Base-by-base conservation (phyloP, 2,113 vertebrate genomes). In the Paradoxurus hermaphroditus region DNA sequence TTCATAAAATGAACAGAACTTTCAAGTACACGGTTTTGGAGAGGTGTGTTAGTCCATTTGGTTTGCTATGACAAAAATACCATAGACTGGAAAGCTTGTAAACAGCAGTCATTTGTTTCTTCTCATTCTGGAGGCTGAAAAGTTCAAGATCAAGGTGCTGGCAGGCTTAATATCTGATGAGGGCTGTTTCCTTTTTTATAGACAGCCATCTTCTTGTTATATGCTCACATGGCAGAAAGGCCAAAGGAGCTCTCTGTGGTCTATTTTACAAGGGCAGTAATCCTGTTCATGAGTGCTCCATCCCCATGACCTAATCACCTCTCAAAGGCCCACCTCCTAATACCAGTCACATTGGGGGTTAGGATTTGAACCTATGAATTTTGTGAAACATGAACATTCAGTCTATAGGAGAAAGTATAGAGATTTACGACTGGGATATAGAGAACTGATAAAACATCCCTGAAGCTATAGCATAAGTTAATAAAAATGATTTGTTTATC, bases 1-100 rank as follows among this genome's bases (percentile, higher is more conserved):
- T 89, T 96, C 36, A 93, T 93, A 77, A 89, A 75, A 65, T 89
- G 82, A 77, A 6, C 67, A 89, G 39, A 63, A 96, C 49, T 93
- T 83, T 67, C 46, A 92, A 73, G 49, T 93, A 16, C 8, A n/a
- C 25, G 85, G 4, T 90, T 90, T 79, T 56, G 82, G 29, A 90
- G 16, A 51, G 88, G 44, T 36, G 21, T 79, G 34, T 79, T 90
- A 65, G 23, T 90, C 73, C 13, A 4, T 78, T 65, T 65, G 59
- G 25, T 62, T n/a, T 77, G 31, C 56, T 90, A 2, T 90, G 63
- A 78, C 23, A 36, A 77, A 90, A 77, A 49, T 78, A 75, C 21
- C n/a, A 59, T 63, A 90, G 72, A 46, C 41, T 63, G 23, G 13
- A 15, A 6, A 5, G 19, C 16, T 39, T 51, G 39, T 79, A 90